phyloP scores from a whole-genome alignment of 2,888 invertebrate species.

The Tinea pellionella region DNA sequence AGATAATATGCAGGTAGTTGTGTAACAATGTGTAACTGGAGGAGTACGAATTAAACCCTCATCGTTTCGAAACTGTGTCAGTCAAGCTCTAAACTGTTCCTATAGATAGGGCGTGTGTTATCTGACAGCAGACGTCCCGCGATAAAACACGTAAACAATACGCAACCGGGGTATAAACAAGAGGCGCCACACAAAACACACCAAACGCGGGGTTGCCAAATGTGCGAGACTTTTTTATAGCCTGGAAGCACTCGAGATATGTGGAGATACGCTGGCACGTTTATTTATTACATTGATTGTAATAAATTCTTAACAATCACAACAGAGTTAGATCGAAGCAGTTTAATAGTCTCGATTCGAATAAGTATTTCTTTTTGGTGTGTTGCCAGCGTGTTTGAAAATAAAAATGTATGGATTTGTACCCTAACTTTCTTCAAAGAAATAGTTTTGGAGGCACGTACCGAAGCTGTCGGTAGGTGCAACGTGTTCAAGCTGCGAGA shows the following conservation, averaged over 20 bases:
- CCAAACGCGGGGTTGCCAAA: background rate
- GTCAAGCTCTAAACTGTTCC: background rate
- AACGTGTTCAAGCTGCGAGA: background rate
- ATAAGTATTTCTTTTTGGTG: background rate
- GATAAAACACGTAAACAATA: constrained; percentile 37
- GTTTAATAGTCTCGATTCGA: background rate
- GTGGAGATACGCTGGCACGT: background rate
- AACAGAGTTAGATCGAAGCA: background rate
- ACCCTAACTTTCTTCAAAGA: background rate
- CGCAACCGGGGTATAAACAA: constrained; percentile 37
- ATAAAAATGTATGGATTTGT: no score
- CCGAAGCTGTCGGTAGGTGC: background rate
- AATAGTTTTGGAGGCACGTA: background rate
- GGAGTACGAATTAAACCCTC: background rate
- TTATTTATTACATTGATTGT: background rate
- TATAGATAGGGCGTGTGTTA: constrained; percentile 28
- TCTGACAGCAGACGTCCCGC: constrained; percentile 34
- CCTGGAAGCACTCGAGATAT: background rate
- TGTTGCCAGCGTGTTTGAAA: background rate
- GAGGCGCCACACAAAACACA: constrained; percentile 16
- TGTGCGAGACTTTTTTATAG: background rate
- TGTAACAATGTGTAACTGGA: background rate
- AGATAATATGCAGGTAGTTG: constrained; percentile 6
- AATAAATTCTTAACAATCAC: background rate
- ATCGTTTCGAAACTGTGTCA: constrained; percentile 4